phyloP scores from a whole-genome alignment of 1,140 invertebrate species.

The Batillaria attramentaria region DNA sequence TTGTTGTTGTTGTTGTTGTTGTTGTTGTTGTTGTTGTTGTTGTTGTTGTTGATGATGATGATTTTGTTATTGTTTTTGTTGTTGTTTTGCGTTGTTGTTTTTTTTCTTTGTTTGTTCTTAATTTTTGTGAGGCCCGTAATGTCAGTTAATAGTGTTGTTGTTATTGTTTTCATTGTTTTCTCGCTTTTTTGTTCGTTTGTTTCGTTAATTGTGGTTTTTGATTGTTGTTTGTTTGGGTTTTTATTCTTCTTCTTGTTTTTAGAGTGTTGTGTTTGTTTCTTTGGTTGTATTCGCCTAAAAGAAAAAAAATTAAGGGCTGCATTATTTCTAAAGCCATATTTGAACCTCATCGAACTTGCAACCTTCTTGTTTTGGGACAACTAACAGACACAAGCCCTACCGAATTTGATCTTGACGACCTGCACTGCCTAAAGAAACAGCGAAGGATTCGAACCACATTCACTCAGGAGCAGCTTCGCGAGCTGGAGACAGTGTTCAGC shows the following conservation, averaged over 20 bases:
- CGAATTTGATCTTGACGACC: too few species aligned
- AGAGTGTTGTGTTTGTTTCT: too few species aligned
- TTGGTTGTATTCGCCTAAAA: too few species aligned
- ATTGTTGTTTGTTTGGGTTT: not conserved
- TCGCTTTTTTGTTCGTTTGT: not conserved
- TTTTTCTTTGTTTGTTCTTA: not conserved
- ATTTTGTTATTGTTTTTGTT: not conserved
- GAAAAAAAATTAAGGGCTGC: too few species aligned
- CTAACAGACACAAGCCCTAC: too few species aligned
- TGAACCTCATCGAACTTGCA: too few species aligned
- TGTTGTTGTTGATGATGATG: not conserved
- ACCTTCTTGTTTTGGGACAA: too few species aligned
- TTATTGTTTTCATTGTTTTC: not conserved
- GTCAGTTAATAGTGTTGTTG: not conserved
- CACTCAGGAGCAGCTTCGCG: constrained; percentile 92
- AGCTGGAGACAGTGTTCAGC: constrained; percentile 95
- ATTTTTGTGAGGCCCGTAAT: too few species aligned
- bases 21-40: not conserved
- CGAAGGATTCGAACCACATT: constrained; percentile 94
- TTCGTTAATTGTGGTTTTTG: not conserved
- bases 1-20: not conserved
- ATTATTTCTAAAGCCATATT: too few species aligned
- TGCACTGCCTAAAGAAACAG: constrained; percentile 55
- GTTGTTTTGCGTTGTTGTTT: not conserved
- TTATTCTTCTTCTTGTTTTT: not conserved